Percentiles rank a stretch among this genome's conserved stretches.
Evolutionary conservation across 35 echinoderm and acorn worm genomes (phyloP).

Genomic region (Apostichopus parvimensis): DNA sequence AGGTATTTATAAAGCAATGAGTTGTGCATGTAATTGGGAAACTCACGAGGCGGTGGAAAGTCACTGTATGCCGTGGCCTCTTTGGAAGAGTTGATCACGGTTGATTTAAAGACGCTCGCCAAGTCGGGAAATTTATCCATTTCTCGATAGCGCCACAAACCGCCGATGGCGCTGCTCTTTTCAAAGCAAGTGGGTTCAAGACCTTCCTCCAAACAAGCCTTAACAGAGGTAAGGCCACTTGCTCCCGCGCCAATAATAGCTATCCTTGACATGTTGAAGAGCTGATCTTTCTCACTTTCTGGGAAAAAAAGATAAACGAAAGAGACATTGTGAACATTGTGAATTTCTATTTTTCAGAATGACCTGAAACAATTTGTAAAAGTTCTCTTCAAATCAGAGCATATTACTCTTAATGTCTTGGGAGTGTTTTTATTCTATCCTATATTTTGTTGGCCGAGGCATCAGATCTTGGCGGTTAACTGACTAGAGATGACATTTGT

Average conservation of each 20-base stretch:
- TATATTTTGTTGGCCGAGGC: too few species aligned
- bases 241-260: conserved; percentile 66
- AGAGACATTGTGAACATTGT: not conserved
- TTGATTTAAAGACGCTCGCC: conserved; percentile 74
- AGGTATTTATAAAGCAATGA: conserved; percentile 69
- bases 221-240: conserved; percentile 70
- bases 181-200: conserved; percentile 78
- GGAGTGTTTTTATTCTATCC: too few species aligned
- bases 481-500: too few species aligned
- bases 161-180: conserved; percentile 65
- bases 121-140: conserved; percentile 32
- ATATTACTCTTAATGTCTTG: too few species aligned
- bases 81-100: conserved; percentile 88
- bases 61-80: conserved; percentile 89
- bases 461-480: too few species aligned
- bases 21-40: conserved; percentile 67
- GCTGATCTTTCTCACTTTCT: too few species aligned
- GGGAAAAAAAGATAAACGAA: too few species aligned
- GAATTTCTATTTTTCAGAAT: too few species aligned
- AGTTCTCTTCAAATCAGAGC: too few species aligned
- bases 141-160: conserved; percentile 82
- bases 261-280: conserved; percentile 6
- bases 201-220: conserved; percentile 83
- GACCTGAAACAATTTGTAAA: too few species aligned
- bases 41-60: conserved; percentile 65